Base-by-base conservation (phyloP, 2,888 invertebrate genomes). In the Neoaliturus tenellus region DNA sequence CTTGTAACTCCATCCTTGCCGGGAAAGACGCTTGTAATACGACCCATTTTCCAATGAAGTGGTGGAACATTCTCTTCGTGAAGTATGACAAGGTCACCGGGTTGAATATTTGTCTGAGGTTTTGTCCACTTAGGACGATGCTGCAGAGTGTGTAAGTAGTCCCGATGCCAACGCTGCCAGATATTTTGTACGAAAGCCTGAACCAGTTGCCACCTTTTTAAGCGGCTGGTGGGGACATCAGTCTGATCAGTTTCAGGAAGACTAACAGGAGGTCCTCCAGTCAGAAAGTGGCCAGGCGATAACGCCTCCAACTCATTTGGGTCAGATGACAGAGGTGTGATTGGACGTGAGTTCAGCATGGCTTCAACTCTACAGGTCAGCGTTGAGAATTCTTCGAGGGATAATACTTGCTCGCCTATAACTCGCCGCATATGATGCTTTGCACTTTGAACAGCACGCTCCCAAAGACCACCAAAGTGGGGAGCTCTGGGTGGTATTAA, bases 281-380 rank as follows among this genome's bases (percentile, higher is more conserved):
- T 84, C 17, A 85, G 67, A 51, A 88, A 88, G 83, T 88, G 88
- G 8, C 87, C 87, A 0, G 88, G 88, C 3, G 88, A 87, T 0
- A 89, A 80, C 4, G 84, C 86, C 8, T 82, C 48, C 0, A 86
- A 86, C 73, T 88, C 88, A 17, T 69, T 55, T 0, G 87, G 75
- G n/a, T 75, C 75, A 44, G 41, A 20, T 39, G 75, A 75, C 20
- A 75, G 4, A 20, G 4, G 39, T 5, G 14, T n/a, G 17, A 75
- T 6, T 10, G 75, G 75, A 28, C 14, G 31, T n/a, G 75, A 75
- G 39, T 75, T 75, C 44, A 75, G 41, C n/a, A 75, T 75, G 20
- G 75, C 35, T 17, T 48, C 75, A n/a, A 75, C 48, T 5, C 28
- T 10, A 5, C 20, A 23, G 14, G 8, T 14, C 0, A 75, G 48